phyloP scores from a whole-genome alignment of 2,113 vertebrate genomes.

The Pseudopodoces humilis region DNA sequence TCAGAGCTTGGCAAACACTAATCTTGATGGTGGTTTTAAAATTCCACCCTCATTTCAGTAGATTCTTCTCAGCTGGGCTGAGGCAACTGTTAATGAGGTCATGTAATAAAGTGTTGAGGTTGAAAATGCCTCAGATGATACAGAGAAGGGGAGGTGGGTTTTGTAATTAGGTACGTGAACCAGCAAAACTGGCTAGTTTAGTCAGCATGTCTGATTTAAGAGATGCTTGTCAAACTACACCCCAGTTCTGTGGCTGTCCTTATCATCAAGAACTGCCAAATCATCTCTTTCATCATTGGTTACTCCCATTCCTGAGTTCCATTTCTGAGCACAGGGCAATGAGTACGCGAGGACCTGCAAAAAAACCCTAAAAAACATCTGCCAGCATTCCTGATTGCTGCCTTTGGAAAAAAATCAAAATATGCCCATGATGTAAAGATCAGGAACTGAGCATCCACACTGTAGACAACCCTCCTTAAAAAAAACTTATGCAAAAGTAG shows the following conservation, averaged over 20 bases:
- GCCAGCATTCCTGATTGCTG: neutral
- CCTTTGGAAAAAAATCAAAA: neutral
- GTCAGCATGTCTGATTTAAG: neutral
- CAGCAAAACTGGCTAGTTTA: conserved; percentile 36
- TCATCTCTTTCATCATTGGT: neutral
- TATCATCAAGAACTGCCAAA: neutral
- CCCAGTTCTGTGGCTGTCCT: neutral
- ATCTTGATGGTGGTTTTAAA: neutral
- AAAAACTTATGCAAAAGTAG: neutral
- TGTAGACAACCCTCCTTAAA: neutral
- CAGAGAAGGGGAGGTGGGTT: neutral
- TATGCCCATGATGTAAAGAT: neutral
- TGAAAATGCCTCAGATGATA: neutral
- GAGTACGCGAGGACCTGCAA: neutral
- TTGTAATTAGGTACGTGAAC: neutral
- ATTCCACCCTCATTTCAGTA: neutral
- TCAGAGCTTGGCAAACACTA: neutral
- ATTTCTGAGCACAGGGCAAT: neutral
- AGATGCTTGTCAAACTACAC: neutral
- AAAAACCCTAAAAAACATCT: neutral
- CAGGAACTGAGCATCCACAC: neutral
- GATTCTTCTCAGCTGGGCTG: neutral
- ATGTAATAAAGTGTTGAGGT: neutral
- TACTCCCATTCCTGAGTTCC: neutral
- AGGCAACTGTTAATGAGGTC: neutral